Evolutionary conservation across 1,140 invertebrate genomes (phyloP), one percentile per base, ranked within the genome.

Genomic region (Ceratina australensis): DNA sequence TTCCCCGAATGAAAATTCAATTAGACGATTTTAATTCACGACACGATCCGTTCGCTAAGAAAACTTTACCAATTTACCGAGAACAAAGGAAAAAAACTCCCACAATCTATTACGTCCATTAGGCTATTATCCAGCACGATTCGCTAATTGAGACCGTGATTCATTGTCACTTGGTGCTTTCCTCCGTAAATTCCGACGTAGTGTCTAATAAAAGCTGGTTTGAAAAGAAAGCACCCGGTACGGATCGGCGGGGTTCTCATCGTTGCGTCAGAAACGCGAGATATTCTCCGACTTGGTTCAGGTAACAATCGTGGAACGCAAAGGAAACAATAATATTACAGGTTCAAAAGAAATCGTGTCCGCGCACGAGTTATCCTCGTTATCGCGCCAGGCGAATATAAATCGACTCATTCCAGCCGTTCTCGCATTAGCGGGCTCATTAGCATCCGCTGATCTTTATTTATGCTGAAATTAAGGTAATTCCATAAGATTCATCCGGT

Each of bases 401-500:
- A 72, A 72, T 63, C 59, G 71, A 63, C 47, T 72, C 22, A 47
- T 73, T 64, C 60, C 16, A 24, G 5, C 71, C 28, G 18, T 28
- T 3, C 16, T 22, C 3, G 18, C 42, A 50, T 60, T 61, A 72
- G 60, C 69, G 26, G 16, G 22, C 42, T 50, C 69, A 10, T 72
- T 60, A 72, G 60, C 57, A 59, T 60, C 20, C 54, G 20, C 47
- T 50, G 69, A 72, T 72, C 69, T 61, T 72, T 61, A 72, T 72
- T 72, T 61, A 61, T 28, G 69, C 1, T 22, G 3, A 42, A 61
- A 50, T 49, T 26, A 60, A 72, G 22, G 69, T 16, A 72, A 60
- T 50, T 50, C 15, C 18, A 2, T 7, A n/a, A 18, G 2, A 3
- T 42, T 42, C 33, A 10, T 42, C 33, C 33, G 33, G 5, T 10